phyloP scores from a whole-genome alignment of 1,140 invertebrate species.

The Musca domestica region DNA sequence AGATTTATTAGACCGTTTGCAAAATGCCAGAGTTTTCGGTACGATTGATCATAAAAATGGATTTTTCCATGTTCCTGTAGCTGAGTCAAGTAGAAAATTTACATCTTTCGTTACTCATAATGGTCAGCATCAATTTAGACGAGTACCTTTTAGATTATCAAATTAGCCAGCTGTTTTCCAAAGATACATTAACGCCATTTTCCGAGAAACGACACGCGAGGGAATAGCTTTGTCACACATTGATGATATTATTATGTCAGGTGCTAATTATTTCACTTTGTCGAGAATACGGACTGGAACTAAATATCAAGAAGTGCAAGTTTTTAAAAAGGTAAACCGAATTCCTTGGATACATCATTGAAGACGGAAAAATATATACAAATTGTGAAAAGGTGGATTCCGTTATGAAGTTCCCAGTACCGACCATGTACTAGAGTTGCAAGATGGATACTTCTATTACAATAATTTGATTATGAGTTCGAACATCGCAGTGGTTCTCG shows the following conservation, averaged over 20 bases:
- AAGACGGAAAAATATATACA: not conserved
- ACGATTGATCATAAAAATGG: slow-evolving; percentile 24
- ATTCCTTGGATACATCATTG: slow-evolving; percentile 14
- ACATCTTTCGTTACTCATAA: slow-evolving; percentile 20
- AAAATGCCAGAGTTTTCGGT: slow-evolving; percentile 8
- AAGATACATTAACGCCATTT: slow-evolving; percentile 22
- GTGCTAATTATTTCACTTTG: not conserved
- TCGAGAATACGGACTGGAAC: slow-evolving; percentile 12
- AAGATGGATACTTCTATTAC: slow-evolving; percentile 34
- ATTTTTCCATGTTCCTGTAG: slow-evolving; percentile 20
- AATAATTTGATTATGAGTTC: too few species aligned
- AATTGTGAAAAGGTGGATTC: slow-evolving; percentile 48
- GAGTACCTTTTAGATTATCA: slow-evolving; percentile 24
- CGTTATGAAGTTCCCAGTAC: slow-evolving; percentile 28
- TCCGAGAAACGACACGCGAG: slow-evolving; percentile 5
- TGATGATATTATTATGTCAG: slow-evolving; percentile 18
- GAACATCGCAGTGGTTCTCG: too few species aligned
- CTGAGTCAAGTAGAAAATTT: not conserved
- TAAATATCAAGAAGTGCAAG: slow-evolving; percentile 13
- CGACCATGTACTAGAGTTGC: slow-evolving; percentile 13
- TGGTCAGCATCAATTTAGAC: slow-evolving; percentile 17
- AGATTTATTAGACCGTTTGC: slow-evolving; percentile 15
- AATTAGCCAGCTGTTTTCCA: slow-evolving; percentile 21
- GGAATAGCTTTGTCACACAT: slow-evolving; percentile 19
- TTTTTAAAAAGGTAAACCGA: not conserved